These are phyloP conservation scores for Atherinomorus stipes DNA, from an alignment of 2,113 vertebrate species.

Conservation along the genomic window DNA sequence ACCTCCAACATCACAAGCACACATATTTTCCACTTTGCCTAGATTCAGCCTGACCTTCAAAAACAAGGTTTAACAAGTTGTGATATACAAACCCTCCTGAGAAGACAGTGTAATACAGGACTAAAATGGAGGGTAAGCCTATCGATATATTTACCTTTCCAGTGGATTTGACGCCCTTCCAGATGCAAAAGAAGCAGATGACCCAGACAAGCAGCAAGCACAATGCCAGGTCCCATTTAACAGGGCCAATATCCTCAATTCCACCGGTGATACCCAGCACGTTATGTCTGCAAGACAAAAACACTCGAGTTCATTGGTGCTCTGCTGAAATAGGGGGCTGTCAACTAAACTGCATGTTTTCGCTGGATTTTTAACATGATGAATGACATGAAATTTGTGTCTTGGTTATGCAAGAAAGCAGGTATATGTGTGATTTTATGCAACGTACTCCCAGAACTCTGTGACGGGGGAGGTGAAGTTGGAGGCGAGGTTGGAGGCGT, in stretches of 20 bases:
- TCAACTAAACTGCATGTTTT: not conserved
- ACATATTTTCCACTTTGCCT: too few relatives aligned
- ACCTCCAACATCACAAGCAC: not conserved
- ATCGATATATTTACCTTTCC: conserved; percentile 87
- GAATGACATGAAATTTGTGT: not conserved
- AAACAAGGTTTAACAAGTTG: too few relatives aligned
- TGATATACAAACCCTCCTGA: too few relatives aligned
- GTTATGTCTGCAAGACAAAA: conserved; percentile 84
- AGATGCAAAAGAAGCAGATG: conserved; percentile 99
- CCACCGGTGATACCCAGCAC: conserved; percentile 91
- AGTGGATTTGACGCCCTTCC: conserved; percentile 98
- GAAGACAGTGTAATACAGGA: not conserved
- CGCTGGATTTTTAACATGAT: not conserved
- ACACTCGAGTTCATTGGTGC: not conserved
- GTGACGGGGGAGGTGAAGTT: conserved; percentile 97
- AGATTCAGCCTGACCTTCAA: too few relatives aligned
- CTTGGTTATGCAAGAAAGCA: conserved; percentile 11
- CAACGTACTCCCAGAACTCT: conserved; percentile 98
- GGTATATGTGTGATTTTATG: conserved; percentile 14
- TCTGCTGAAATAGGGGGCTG: not conserved
- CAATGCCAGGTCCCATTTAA: conserved; percentile 97
- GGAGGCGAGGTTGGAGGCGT: conserved; percentile 86
- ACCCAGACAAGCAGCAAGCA: conserved; percentile 96
- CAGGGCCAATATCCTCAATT: conserved; percentile 88
- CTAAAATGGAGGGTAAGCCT: too few relatives aligned